phyloP scores from a whole-genome alignment of 1,140 invertebrate species.

The Riptortus pedestris region DNA sequence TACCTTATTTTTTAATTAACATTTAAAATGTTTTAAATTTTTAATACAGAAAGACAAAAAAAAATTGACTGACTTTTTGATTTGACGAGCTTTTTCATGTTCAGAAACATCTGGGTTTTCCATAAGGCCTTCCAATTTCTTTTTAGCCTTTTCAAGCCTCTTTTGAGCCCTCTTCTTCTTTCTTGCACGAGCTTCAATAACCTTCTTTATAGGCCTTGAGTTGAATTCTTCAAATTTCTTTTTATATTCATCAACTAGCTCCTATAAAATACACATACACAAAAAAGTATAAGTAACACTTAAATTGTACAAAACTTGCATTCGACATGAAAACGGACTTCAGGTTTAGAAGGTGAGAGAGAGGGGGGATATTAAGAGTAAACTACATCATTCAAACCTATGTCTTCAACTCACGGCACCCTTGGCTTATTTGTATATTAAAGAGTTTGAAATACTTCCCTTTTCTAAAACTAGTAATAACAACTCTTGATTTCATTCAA shows the following conservation, averaged over 20 bases:
- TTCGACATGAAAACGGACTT: too few relatives aligned
- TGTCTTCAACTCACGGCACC: too few relatives aligned
- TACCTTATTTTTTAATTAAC: too few relatives aligned
- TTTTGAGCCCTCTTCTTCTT: slow-evolving; percentile 84
- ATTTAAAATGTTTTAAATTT: too few relatives aligned
- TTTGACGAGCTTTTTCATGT: slow-evolving; percentile 81
- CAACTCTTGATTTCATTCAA: too few relatives aligned
- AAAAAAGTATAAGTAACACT: not conserved
- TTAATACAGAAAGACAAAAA: too few relatives aligned
- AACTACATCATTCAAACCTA: too few relatives aligned
- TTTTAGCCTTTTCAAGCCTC: slow-evolving; percentile 86
- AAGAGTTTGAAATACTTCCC: too few relatives aligned
- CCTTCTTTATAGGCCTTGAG: slow-evolving; percentile 91
- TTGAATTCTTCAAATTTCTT: slow-evolving; percentile 78
- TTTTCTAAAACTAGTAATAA: too few relatives aligned
- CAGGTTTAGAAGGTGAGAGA: slow-evolving; percentile 22
- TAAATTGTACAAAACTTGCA: not conserved
- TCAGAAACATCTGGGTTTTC: slow-evolving; percentile 83
- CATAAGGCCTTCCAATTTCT: slow-evolving; percentile 84
- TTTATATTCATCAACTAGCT: slow-evolving; percentile 59
- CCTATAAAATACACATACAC: slow-evolving; percentile 39
- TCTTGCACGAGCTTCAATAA: slow-evolving; percentile 93
- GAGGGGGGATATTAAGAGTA: too few relatives aligned
- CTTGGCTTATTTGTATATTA: too few relatives aligned
- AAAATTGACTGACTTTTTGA: slow-evolving; percentile 61